phyloP scores from a whole-genome alignment of 2,113 vertebrate species.

The Centrocercus urophasianus region DNA sequence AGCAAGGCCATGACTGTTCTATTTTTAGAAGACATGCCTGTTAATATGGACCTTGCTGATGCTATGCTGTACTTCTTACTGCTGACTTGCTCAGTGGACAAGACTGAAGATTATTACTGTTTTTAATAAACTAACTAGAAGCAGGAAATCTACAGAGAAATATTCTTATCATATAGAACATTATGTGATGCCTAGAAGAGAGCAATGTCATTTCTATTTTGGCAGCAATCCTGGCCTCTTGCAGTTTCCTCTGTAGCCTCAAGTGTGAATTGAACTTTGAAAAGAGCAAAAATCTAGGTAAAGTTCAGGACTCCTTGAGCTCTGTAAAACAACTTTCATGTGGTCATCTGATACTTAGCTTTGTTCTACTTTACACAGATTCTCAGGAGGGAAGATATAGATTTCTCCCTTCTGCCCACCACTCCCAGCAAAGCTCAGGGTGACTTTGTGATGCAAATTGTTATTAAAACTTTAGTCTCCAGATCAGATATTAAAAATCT shows the following conservation, averaged over 20 bases:
- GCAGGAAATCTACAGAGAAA: background rate
- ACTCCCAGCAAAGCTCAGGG: background rate
- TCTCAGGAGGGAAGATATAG: background rate
- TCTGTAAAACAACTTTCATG: background rate
- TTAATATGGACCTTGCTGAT: background rate
- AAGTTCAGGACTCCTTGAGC: background rate
- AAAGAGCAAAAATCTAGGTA: background rate
- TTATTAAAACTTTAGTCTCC: background rate
- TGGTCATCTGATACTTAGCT: background rate
- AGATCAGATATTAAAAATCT: background rate
- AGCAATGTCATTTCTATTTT: background rate
- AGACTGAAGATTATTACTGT: background rate
- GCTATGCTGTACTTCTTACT: background rate
- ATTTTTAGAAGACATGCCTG: background rate
- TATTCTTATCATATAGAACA: background rate
- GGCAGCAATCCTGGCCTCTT: background rate
- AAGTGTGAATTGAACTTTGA: background rate
- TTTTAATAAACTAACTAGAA: background rate
- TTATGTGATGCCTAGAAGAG: background rate
- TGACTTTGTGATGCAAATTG: slow-evolving; percentile 13
- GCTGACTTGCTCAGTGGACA: background rate
- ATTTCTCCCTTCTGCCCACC: background rate
- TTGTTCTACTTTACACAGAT: background rate
- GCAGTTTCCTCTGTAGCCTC: background rate
- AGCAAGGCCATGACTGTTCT: background rate